These are phyloP conservation scores for Gibbula magus DNA, from an alignment of 2,888 invertebrate genomes.

Conservation along the genomic window DNA sequence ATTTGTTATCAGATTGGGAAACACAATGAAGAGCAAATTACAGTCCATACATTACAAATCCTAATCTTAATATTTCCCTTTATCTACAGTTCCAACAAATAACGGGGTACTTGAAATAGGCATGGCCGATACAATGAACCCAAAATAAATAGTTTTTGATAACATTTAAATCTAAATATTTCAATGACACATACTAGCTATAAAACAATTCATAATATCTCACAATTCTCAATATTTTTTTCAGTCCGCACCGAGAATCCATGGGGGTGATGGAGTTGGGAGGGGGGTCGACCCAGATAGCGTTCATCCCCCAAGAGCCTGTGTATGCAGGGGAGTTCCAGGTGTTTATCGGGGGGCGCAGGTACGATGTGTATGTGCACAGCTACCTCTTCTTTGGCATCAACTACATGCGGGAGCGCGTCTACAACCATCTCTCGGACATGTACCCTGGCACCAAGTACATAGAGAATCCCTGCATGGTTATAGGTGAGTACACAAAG, in stretches of 20 bases:
- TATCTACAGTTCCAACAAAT: too few relatives aligned
- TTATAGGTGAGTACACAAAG: constrained; percentile 26
- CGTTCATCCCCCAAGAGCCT: constrained; percentile 72
- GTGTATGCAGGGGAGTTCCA: constrained; percentile 71
- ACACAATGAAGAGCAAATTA: too few relatives aligned
- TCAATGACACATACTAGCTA: too few relatives aligned
- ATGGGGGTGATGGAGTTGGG: constrained; percentile 78
- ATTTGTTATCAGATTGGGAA: too few relatives aligned
- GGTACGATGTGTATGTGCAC: constrained; percentile 71
- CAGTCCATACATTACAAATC: too few relatives aligned
- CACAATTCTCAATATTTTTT: too few relatives aligned
- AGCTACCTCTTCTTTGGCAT: constrained; percentile 71
- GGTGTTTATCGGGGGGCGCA: constrained; percentile 59
- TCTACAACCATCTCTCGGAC: constrained; percentile 43
- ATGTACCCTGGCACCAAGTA: constrained; percentile 16
- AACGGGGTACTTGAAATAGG: too few relatives aligned
- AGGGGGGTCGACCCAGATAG: constrained; percentile 78
- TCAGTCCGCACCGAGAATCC: constrained; percentile 46
- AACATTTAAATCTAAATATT: too few relatives aligned
- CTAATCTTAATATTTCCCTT: too few relatives aligned
- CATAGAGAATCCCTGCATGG: constrained; percentile 2
- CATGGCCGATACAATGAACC: too few relatives aligned
- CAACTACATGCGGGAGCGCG: constrained; percentile 57
- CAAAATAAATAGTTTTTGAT: too few relatives aligned
- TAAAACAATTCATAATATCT: too few relatives aligned